Evolutionary conservation across 2,113 vertebrate species (phyloP).

Genomic region (Syrmaticus mikado): DNA sequence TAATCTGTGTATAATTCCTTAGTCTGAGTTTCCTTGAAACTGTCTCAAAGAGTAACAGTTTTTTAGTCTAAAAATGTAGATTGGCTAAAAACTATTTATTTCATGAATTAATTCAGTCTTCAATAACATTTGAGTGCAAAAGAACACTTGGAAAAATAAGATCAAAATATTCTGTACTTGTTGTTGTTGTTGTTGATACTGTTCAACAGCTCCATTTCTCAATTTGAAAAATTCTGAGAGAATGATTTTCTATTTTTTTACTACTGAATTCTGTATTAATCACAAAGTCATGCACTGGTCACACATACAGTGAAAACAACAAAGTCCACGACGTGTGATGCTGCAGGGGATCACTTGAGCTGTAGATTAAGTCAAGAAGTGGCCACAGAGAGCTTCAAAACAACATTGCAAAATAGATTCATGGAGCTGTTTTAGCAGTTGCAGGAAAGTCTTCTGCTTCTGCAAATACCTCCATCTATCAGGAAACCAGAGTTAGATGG

Average conservation of each 20-base stretch:
- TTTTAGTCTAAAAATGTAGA: background rate
- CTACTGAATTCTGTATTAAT: background rate
- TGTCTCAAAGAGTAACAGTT: background rate
- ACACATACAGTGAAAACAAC: background rate
- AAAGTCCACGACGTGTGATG: background rate
- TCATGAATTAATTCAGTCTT: background rate
- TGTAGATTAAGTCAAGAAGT: background rate
- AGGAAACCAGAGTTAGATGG: background rate
- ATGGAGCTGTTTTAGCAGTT: background rate
- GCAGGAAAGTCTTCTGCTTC: background rate
- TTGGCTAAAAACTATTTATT: slow-evolving; percentile 2
- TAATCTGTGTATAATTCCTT: slow-evolving; percentile 15
- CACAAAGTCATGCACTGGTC: background rate
- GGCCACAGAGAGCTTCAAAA: background rate
- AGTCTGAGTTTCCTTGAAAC: background rate
- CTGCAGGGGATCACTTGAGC: background rate
- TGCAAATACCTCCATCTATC: background rate
- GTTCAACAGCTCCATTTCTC: background rate
- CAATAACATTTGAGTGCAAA: background rate
- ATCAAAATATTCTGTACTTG: background rate
- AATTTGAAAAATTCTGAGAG: background rate
- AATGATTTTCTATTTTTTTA: background rate
- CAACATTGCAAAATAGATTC: background rate
- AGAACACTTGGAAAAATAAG: background rate
- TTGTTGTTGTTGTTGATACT: background rate